Conservation (phyloP, 2,113 vertebrate genomes). For the Pogona vitticeps region DNA sequence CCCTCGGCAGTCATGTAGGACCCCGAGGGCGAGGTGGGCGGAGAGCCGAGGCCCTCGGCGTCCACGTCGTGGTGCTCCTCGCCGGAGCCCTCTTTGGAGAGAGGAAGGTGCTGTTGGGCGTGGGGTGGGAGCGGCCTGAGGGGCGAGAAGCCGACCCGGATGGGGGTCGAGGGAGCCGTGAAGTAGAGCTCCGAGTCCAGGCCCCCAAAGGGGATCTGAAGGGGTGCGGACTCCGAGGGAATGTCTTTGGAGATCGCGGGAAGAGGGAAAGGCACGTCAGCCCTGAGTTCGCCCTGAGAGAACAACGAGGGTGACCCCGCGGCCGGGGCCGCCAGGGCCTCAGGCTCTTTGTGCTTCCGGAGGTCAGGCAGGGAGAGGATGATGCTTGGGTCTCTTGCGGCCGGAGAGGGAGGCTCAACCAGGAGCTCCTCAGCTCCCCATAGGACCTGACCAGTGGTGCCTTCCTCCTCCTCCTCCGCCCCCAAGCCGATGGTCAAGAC, state of each 20-base stretch:
- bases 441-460: neutral
- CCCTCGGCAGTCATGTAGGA: constrained; percentile 95
- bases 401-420: neutral
- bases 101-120: constrained; percentile 44
- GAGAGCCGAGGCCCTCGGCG: constrained; percentile 81
- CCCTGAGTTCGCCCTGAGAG: constrained; percentile 79
- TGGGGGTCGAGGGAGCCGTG: constrained; percentile 91
- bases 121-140: constrained; percentile 58
- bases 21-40: constrained; percentile 90
- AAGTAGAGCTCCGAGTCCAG: constrained; percentile 88
- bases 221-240: constrained; percentile 27
- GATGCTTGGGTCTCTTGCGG: constrained; percentile 44
- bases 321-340: neutral
- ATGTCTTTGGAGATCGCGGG: constrained; percentile 55
- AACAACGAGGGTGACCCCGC: constrained; percentile 26
- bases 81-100: constrained; percentile 73
- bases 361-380: neutral
- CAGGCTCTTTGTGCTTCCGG: neutral
- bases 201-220: constrained; percentile 59
- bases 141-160: constrained; percentile 77
- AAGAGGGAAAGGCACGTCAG: constrained; percentile 83
- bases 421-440: neutral
- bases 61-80: constrained; percentile 72
- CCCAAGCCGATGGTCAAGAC: neutral
- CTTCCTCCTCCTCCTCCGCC: neutral